These are phyloP conservation scores for Tenualosa thibaudeaui DNA, from an alignment of 2,797 vertebrate species.

Conservation along the genomic window DNA sequence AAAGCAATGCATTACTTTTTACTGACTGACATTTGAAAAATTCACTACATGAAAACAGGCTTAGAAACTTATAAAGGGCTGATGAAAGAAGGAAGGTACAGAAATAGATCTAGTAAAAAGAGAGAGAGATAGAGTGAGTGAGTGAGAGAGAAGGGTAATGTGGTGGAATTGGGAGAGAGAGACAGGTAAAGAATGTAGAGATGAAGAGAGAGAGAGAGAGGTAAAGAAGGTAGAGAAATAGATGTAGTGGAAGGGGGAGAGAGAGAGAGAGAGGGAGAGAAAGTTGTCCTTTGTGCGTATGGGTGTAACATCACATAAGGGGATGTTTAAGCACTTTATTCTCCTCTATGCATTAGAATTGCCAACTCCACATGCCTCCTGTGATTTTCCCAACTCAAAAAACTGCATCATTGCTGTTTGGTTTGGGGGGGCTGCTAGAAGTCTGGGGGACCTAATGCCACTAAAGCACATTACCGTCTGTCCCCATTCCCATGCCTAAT, in stretches of 20 bases:
- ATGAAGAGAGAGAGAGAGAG: no score
- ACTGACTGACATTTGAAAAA: not conserved
- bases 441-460: not conserved
- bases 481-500: not conserved
- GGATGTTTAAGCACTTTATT: not conserved
- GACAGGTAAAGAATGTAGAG: no score
- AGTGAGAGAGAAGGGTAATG: no score
- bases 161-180: no score
- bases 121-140: no score
- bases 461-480: conserved; percentile 17
- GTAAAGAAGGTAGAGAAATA: no score
- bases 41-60: not conserved
- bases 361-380: not conserved
- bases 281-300: not conserved
- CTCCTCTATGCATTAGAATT: not conserved
- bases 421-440: not conserved
- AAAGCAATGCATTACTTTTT: not conserved
- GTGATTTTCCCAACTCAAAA: not conserved
- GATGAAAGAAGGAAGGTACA: no score
- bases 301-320: not conserved
- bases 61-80: not conserved
- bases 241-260: no score
- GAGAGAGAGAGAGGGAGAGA: no score
- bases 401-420: not conserved
- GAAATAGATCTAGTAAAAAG: no score